These are phyloP conservation scores for Pteromalus puparum DNA, from an alignment of 1,140 invertebrate genomes.

Conservation along the genomic window DNA sequence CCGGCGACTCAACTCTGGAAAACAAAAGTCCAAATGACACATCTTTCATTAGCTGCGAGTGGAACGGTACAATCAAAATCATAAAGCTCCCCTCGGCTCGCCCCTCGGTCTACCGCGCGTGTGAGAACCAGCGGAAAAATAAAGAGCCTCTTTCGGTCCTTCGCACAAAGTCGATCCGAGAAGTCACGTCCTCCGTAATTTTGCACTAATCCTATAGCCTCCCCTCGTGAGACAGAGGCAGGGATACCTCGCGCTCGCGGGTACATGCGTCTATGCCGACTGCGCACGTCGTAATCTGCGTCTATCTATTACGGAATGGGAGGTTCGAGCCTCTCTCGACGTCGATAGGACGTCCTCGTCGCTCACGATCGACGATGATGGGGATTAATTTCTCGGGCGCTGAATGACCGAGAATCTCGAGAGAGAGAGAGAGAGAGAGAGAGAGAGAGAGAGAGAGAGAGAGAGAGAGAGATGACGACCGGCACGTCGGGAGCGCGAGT, in stretches of 20 bases:
- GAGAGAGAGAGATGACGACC: no score
- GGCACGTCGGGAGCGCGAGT: slow-evolving; percentile 1
- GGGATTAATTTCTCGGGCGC: slow-evolving; percentile 18
- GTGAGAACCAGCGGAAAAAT: slow-evolving; percentile 56
- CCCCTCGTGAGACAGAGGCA: not conserved
- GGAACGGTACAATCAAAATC: slow-evolving; percentile 34
- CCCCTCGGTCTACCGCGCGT: not conserved
- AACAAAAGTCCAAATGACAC: slow-evolving; percentile 32
- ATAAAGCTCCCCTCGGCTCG: not conserved
- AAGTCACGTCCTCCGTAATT: slow-evolving; percentile 65
- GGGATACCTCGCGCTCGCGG: no score
- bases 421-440: not conserved
- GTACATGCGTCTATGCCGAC: no score
- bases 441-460: no score
- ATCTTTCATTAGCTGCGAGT: slow-evolving; percentile 26
- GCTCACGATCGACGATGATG: slow-evolving; percentile 38
- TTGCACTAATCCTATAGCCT: slow-evolving; percentile 64
- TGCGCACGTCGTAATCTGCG: slow-evolving; percentile 64
- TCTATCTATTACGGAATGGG: slow-evolving; percentile 65
- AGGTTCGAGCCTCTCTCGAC: not conserved
- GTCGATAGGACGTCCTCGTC: slow-evolving; percentile 1
- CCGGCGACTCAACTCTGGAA: slow-evolving; percentile 59
- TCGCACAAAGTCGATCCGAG: not conserved
- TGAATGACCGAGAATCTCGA: not conserved
- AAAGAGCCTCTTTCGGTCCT: slow-evolving; percentile 11